Percentiles rank a stretch among this genome's conserved stretches.
Conservation (phyloP, 1,140 invertebrate species). For the Pachypeltis micranthus region DNA sequence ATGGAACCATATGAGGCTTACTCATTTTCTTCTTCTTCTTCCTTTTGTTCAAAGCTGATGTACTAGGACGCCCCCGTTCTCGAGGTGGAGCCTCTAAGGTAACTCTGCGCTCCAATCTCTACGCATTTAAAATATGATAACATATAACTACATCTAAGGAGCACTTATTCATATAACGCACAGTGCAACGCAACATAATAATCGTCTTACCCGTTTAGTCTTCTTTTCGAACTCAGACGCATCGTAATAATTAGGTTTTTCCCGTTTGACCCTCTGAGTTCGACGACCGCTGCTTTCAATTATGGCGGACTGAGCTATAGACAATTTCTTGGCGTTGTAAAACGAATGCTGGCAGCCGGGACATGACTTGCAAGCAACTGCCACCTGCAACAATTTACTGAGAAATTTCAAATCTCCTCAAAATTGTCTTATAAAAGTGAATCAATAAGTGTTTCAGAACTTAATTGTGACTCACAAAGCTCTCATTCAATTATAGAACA, state of each 20-base stretch:
- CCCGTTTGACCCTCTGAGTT: slow-evolving; percentile 59
- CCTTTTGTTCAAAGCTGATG: slow-evolving; percentile 20
- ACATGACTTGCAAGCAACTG: slow-evolving; percentile 65
- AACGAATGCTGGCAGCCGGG: slow-evolving; percentile 32
- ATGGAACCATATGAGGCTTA: slow-evolving; percentile 35
- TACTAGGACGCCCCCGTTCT: slow-evolving; percentile 6
- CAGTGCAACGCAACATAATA: slow-evolving; percentile 26
- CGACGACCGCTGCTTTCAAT: slow-evolving; percentile 34
- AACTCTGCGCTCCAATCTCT: slow-evolving; percentile 11
- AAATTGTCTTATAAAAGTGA: background rate
- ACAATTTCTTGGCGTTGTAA: slow-evolving; percentile 21
- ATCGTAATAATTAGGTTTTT: slow-evolving; percentile 74
- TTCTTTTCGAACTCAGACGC: slow-evolving; percentile 62
- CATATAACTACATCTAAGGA: slow-evolving; percentile 15
- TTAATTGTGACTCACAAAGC: too few species aligned
- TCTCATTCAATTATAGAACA: background rate
- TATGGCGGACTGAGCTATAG: background rate
- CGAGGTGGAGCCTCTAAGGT: background rate
- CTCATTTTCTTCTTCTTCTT: slow-evolving; percentile 30
- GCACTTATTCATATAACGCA: background rate
- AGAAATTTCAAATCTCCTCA: background rate
- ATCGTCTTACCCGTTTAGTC: slow-evolving; percentile 41
- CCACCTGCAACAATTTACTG: slow-evolving; percentile 42
- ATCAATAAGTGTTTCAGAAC: too few species aligned
- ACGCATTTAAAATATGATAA: slow-evolving; percentile 16